A percentile compares a stretch with the other conserved stretches of the same genome.
phyloP scores from a whole-genome alignment of 2,888 invertebrate genomes.

The Erannis defoliaria region DNA sequence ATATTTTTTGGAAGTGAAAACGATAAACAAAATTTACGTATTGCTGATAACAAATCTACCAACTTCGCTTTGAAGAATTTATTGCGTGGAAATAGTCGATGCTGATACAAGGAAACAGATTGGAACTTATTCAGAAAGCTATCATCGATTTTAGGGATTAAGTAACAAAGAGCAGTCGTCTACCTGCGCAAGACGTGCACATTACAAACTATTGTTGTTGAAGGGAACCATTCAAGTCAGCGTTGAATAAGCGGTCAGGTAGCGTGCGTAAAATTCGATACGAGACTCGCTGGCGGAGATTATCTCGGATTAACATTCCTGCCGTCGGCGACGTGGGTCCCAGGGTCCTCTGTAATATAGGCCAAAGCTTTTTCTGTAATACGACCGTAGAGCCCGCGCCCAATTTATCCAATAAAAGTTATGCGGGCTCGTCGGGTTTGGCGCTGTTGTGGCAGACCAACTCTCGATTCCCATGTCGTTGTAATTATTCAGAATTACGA shows the following conservation, averaged over 20 bases:
- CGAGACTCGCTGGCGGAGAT: constrained; percentile 71
- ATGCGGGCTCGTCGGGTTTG: constrained; percentile 74
- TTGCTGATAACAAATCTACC: constrained; percentile 14
- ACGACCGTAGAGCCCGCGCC: constrained; percentile 64
- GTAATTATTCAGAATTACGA: constrained; percentile 77
- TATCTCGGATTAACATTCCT: constrained; percentile 84
- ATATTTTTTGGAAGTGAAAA: constrained; percentile 31
- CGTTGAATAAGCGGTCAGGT: constrained; percentile 78
- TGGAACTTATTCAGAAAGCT: constrained; percentile 31
- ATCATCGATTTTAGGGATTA: constrained; percentile 46
- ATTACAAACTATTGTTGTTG: constrained; percentile 69
- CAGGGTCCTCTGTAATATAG: constrained; percentile 61
- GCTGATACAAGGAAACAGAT: constrained; percentile 21
- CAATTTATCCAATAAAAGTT: constrained; percentile 81
- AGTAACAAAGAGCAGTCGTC: constrained; percentile 61
- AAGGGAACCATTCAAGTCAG: constrained; percentile 76
- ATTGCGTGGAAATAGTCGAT: constrained; percentile 1
- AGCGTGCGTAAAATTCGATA: constrained; percentile 82
- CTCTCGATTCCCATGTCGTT: constrained; percentile 61
- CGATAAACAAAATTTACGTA: constrained; percentile 36
- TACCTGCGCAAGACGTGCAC: constrained; percentile 70
- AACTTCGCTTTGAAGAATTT: constrained; percentile 7
- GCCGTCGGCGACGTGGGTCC: constrained; percentile 61
- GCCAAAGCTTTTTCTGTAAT: constrained; percentile 69
- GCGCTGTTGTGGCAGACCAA: constrained; percentile 57